Conservation (phyloP, 2,113 vertebrate genomes). For the Stercorarius parasiticus region DNA sequence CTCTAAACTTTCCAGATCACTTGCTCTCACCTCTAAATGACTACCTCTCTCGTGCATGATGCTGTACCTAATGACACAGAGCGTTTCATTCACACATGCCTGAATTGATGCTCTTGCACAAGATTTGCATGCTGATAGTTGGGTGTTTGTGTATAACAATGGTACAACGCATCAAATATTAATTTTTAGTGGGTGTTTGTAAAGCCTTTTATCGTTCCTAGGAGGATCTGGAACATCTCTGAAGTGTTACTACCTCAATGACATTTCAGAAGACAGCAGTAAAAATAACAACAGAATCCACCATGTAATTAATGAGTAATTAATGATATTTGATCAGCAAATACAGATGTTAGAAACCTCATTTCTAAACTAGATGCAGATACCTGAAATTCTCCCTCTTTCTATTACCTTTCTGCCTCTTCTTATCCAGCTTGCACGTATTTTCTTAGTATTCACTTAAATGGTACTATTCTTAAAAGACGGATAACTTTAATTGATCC, state of each 20-base stretch:
- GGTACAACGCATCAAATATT: not conserved
- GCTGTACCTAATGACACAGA: not conserved
- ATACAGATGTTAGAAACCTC: not conserved
- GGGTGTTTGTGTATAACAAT: not conserved
- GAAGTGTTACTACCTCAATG: not conserved
- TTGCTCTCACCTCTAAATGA: not conserved
- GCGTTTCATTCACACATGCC: not conserved
- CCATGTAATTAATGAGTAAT: not conserved
- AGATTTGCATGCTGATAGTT: not conserved
- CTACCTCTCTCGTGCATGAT: not conserved
- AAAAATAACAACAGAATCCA: not conserved
- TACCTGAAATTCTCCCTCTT: not conserved
- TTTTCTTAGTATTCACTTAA: not conserved
- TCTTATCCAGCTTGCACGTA: accelerated
- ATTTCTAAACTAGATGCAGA: not conserved
- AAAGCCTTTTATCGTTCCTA: not conserved
- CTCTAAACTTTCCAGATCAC: not conserved
- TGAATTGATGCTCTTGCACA: not conserved
- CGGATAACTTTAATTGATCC: not conserved
- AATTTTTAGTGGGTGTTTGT: not conserved
- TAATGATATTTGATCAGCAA: not conserved
- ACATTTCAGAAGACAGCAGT: not conserved
- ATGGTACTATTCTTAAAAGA: not conserved
- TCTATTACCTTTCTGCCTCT: accelerated
- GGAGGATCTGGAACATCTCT: not conserved